Evolutionary conservation across 2,888 invertebrate species (phyloP).

Genomic region (Serrognathus titanus): DNA sequence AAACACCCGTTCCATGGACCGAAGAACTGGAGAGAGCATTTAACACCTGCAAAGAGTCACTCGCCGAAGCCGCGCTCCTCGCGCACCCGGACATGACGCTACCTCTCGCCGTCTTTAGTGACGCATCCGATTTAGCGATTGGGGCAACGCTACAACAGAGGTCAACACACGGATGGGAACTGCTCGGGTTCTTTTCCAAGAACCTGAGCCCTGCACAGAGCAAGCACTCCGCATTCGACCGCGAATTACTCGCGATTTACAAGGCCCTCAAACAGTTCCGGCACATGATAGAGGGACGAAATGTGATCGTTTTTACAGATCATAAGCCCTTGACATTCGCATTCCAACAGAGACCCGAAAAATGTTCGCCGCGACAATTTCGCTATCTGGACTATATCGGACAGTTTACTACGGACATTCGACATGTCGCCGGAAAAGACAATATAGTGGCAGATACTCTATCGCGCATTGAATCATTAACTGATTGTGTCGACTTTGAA

Average conservation of each 20-base stretch:
- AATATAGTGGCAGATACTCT: constrained; percentile 18
- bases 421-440: constrained; percentile 12
- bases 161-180: neutral
- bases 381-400: constrained; percentile 20
- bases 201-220: constrained; percentile 28
- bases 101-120: neutral
- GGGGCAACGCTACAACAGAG: neutral
- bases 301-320: constrained; percentile 18
- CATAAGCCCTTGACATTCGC: constrained; percentile 16
- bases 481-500: neutral
- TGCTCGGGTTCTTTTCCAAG: neutral
- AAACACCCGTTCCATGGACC: neutral
- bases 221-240: constrained; percentile 26
- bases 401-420: constrained; percentile 18
- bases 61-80: neutral
- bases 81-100: neutral
- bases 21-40: neutral
- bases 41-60: neutral
- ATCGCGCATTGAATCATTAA: neutral
- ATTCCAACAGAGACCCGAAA: constrained; percentile 11
- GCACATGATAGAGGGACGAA: constrained; percentile 15
- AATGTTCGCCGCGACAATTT: constrained; percentile 15
- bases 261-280: constrained; percentile 16
- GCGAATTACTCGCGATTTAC: constrained; percentile 20
- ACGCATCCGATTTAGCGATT: neutral